Evolutionary conservation across 2,113 vertebrate genomes (phyloP).

Genomic region (Electrona antarctica): DNA sequence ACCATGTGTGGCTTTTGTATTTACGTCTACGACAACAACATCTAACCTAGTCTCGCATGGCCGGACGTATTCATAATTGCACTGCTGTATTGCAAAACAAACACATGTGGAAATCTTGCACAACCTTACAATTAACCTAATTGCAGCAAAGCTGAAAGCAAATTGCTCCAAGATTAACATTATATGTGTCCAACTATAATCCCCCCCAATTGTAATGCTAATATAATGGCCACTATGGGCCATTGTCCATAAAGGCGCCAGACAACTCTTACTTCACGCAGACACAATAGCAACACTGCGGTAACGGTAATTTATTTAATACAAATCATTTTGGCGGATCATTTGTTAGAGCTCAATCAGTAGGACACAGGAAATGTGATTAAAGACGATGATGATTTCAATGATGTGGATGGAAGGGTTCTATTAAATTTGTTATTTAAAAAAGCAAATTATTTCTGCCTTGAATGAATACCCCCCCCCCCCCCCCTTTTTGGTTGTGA

Average conservation of each 20-base stretch:
- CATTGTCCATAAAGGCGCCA: too few relatives aligned
- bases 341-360: background rate
- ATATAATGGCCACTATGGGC: background rate
- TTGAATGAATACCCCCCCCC: conserved; percentile 1
- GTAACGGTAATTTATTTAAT: background rate
- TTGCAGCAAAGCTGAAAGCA: background rate
- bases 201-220: background rate
- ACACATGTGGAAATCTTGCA: too few relatives aligned
- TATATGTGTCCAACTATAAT: background rate
- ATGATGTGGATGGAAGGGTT: conserved; percentile 8
- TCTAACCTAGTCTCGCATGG: too few relatives aligned
- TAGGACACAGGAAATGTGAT: conserved; percentile 2
- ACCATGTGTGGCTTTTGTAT: too few relatives aligned
- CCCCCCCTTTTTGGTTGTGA: conserved; percentile 25
- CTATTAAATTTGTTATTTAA: conserved; percentile 31
- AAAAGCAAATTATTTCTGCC: conserved; percentile 18
- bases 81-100: too few relatives aligned
- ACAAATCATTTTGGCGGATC: background rate
- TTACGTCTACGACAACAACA: too few relatives aligned
- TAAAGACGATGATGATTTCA: conserved; percentile 7
- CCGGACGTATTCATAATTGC: too few relatives aligned
- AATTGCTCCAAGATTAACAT: background rate
- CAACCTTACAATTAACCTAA: too few relatives aligned
- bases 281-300: background rate
- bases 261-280: background rate